Evolutionary conservation across 2,797 vertebrate genomes (phyloP).

Genomic region (Forpus xanthops): DNA sequence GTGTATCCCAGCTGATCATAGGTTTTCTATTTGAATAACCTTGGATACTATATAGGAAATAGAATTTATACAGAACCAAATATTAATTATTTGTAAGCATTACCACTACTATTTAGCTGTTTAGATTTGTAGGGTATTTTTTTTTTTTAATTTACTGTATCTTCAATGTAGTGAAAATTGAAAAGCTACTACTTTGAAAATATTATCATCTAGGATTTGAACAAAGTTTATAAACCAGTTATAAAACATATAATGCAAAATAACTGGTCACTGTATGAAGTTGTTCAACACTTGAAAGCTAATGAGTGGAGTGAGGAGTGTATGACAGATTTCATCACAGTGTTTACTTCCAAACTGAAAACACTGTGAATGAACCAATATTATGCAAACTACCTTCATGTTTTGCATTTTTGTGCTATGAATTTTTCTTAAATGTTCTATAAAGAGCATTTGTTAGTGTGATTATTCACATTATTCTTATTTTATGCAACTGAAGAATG

Average conservation of each 20-base stretch:
- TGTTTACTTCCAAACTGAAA: background rate
- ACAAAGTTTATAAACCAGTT: background rate
- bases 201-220: background rate
- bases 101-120: background rate
- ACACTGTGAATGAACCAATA: rapidly evolving
- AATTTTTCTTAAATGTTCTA: background rate
- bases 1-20: background rate
- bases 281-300: background rate
- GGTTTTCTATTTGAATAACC: background rate
- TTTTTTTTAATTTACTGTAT: background rate
- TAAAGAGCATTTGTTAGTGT: background rate
- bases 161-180: background rate
- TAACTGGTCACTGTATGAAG: background rate
- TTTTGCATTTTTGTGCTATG: background rate
- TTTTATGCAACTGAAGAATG: background rate
- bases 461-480: background rate
- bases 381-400: background rate
- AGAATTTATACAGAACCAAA: background rate
- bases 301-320: background rate
- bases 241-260: background rate
- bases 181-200: background rate
- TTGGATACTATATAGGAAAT: background rate
- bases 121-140: background rate
- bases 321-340: background rate
- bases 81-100: background rate